Base-by-base conservation (phyloP, 2,797 vertebrate genomes). In the Sebastiscus tertius region DNA sequence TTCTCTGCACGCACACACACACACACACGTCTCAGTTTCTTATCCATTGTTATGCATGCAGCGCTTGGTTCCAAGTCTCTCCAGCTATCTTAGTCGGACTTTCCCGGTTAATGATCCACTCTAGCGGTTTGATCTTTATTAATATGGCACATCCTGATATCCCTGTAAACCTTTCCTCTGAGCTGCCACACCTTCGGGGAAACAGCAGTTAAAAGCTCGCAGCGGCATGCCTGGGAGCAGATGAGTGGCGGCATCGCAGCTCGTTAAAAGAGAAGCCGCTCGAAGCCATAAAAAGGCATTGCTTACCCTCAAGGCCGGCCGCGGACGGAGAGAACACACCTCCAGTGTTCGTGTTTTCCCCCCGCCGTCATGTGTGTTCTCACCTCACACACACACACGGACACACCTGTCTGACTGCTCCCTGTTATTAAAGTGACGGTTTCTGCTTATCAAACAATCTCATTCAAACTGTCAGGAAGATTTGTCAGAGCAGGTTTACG, bases 71-170 rank as follows among this genome's bases (percentile, higher is more conserved):
- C 66, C 16, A 80, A 88, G 82, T 52, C 71, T 87, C 70, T 75
- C 60, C 42, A 2, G 74, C 77, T 90, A 89, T 93, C 92, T 89
- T 2, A 18, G 73, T 76, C 26, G 91, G 93, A 92, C 85, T 94
- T 93, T 92, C 89, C 93, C 89, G 39, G 94, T 96, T 96, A 96
- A 96, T 96, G 87, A 93, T 96, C 93, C 92, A 95, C 94, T 73
- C 20, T 12, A 85, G 88, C 84, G n/a, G 93, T 95, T 95, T 95
- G 94, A 95, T 94, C 93, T 95, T 89, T 90, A 92, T 90, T 93
- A 93, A 94, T 90, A 89, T 85, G 42, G 65, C 85, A 81, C 85
- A 90, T 92, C 90, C 87, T 84, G 85, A 88, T 90, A 85, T 87
- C 83, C 87, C 91, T 82, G 84, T 93, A 93, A 94, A 95, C 76